phyloP scores from a whole-genome alignment of 92 coral and sea anemone species.

The Heteractis magnifica region DNA sequence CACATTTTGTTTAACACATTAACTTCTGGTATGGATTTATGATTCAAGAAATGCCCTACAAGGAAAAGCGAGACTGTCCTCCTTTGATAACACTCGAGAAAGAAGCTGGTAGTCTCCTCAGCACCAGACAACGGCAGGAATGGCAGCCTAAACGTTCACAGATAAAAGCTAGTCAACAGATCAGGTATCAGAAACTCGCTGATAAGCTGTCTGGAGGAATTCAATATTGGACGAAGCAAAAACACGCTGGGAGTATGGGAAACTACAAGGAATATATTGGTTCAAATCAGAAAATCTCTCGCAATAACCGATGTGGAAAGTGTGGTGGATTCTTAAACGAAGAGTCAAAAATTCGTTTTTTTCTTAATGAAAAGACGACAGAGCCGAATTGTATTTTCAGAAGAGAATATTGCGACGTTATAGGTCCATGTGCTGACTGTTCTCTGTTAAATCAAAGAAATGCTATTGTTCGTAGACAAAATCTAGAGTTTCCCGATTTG shows the following conservation, averaged over 20 bases:
- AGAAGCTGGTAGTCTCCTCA: slow-evolving; percentile 20
- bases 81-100: slow-evolving; percentile 4
- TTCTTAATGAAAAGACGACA: slow-evolving; percentile 14
- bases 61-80: slow-evolving; percentile 23
- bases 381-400: slow-evolving; percentile 54
- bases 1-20: not conserved
- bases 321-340: slow-evolving; percentile 71
- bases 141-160: slow-evolving; percentile 68
- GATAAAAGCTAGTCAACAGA: slow-evolving; percentile 53
- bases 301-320: slow-evolving; percentile 44
- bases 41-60: slow-evolving; percentile 31
- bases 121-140: slow-evolving; percentile 19
- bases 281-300: slow-evolving; percentile 15
- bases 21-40: not conserved
- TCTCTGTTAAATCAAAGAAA: slow-evolving; percentile 52
- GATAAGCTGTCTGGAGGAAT: slow-evolving; percentile 64
- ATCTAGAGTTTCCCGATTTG: slow-evolving; percentile 72
- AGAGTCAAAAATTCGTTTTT: slow-evolving; percentile 36
- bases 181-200: slow-evolving; percentile 18
- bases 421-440: slow-evolving; percentile 87
- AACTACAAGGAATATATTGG: slow-evolving; percentile 21
- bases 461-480: slow-evolving; percentile 64
- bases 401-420: slow-evolving; percentile 73
- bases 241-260: slow-evolving; percentile 23
- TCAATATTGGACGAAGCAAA: slow-evolving; percentile 76